Evolutionary conservation across 2,113 vertebrate species (phyloP), one percentile per base, ranked within the genome.

Genomic region (Bostrychus sinensis): DNA sequence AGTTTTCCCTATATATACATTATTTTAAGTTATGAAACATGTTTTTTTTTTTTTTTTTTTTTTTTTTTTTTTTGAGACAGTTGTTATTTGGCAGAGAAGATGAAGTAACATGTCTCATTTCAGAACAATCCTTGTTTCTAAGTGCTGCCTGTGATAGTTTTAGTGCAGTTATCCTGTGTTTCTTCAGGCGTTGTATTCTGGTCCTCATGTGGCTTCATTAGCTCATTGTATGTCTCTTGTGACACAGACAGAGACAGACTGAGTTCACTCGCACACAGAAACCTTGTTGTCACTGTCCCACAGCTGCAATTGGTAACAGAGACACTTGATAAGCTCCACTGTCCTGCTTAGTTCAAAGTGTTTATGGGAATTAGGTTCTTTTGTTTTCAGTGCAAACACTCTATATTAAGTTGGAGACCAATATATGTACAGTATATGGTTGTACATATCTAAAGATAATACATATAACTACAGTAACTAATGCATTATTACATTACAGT

Each of bases 141-240:
- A 45, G 55, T 54, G 32, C 30, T 63, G 56, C 34, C 26, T 75
- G 34, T 63, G 74, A 75, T 82, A 70, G 56, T 66, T 73, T 84
- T 61, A 66, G 34, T 37, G 11, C 22, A 54, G 10, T 58, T 75
- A 46, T 70, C 51, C 56, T 70, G 55, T 80, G 70, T 82, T 81
- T 77, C 85, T 78, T 72, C 42, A 19, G 86, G 75, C 86, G 60
- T 34, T 64, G 76, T 79, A 26, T 58, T 79, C 78, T 84, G 64
- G 83, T 88, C 66, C 84, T 85, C 88, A 64, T 72, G 80, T 88
- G 86, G 80, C 79, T 73, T 90, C 84, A 89, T 90, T 89, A 90
- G 62, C 70, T 73, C 57, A 28, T 39, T 26, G 63, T 30, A 65
- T 55, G 71, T 86, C 81, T 75, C 88, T 25, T 14, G 80, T 74